Conservation (phyloP, 2,113 vertebrate genomes). For the Hypomesus transpacificus region DNA sequence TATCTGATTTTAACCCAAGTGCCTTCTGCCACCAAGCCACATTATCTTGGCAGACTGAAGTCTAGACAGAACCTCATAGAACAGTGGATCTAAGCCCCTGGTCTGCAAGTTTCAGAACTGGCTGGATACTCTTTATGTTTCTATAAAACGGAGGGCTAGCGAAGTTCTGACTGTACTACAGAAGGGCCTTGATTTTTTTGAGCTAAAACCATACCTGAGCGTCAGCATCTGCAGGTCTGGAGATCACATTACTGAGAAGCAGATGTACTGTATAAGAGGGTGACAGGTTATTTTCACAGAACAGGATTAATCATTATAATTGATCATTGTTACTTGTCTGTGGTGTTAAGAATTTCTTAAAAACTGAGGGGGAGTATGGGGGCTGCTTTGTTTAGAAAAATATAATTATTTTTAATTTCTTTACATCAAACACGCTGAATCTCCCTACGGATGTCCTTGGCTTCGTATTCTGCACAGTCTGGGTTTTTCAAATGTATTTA, state of each 20-base stretch:
- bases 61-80: too few relatives aligned
- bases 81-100: too few relatives aligned
- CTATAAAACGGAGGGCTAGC: not conserved
- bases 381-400: conserved; percentile 70
- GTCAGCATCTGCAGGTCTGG: conserved; percentile 52
- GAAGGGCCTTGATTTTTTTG: conserved; percentile 57
- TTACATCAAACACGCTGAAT: conserved; percentile 66
- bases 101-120: too few relatives aligned
- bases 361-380: conserved; percentile 46
- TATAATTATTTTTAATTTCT: conserved; percentile 75
- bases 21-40: too few relatives aligned
- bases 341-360: conserved; percentile 51
- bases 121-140: too few relatives aligned
- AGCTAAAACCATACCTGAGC: conserved; percentile 56
- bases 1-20: too few relatives aligned
- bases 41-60: too few relatives aligned
- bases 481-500: conserved; percentile 52
- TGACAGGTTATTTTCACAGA: conserved; percentile 45
- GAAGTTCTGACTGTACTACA: conserved; percentile 44
- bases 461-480: conserved; percentile 47
- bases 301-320: conserved; percentile 37
- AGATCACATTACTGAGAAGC: conserved; percentile 67
- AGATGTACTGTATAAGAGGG: conserved; percentile 35
- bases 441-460: conserved; percentile 60
- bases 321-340: conserved; percentile 56